Percentiles rank a stretch among this genome's conserved stretches.
These are phyloP conservation scores for Echeneis naucrates DNA, from an alignment of 2,797 vertebrate species.

Conservation along the genomic window DNA sequence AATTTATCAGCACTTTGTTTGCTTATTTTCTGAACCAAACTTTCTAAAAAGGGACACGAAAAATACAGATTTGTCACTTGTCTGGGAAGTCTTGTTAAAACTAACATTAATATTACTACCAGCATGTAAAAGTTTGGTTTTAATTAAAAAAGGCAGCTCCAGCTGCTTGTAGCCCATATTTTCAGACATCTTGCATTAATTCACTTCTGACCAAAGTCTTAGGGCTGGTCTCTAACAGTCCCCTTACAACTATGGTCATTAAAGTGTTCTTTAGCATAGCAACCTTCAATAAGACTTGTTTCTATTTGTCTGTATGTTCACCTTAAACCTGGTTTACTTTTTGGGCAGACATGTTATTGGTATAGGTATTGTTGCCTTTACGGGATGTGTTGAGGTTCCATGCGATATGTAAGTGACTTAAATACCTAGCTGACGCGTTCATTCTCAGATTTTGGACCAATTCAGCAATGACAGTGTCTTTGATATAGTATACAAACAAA, in stretches of 20 bases:
- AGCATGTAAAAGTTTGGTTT: background rate
- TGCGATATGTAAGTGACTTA: background rate
- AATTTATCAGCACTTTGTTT: background rate
- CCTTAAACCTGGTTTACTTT: background rate
- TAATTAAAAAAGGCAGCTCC: background rate
- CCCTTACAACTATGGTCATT: background rate
- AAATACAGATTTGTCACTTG: background rate
- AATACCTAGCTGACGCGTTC: background rate
- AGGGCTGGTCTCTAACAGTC: background rate
- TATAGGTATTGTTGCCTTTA: background rate
- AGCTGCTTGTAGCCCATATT: background rate
- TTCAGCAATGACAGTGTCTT: background rate
- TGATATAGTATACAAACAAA: background rate
- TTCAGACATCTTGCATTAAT: background rate
- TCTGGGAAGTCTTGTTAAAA: background rate
- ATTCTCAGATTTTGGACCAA: constrained; percentile 1
- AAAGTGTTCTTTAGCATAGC: background rate
- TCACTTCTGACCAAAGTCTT: background rate
- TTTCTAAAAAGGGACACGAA: background rate
- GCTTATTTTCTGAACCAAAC: background rate
- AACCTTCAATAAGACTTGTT: background rate
- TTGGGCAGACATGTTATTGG: background rate
- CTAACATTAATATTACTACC: background rate
- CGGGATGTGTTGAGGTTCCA: background rate
- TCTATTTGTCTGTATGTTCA: background rate